These are phyloP conservation scores for Lateolabrax maculatus DNA, from an alignment of 2,797 vertebrate species.

Conservation along the genomic window DNA sequence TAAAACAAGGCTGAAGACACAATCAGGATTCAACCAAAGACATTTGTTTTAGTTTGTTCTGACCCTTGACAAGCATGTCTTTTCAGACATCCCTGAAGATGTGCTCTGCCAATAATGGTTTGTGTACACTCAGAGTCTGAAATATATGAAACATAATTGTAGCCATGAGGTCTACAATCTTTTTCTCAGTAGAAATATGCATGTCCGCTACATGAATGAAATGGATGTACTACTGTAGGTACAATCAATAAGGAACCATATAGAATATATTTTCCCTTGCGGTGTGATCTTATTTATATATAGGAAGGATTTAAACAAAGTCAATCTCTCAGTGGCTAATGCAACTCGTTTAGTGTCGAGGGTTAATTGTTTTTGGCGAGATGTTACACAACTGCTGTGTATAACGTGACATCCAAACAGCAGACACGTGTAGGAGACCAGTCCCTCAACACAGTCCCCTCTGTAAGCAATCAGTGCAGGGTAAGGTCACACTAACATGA, in stretches of 20 bases:
- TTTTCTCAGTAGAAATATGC: conserved; percentile 29
- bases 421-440: conserved; percentile 19
- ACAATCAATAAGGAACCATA: conserved; percentile 15
- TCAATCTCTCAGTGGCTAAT: conserved; percentile 17
- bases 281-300: neutral
- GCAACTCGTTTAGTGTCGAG: neutral
- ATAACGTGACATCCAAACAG: conserved; percentile 34
- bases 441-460: conserved; percentile 36
- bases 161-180: conserved; percentile 3
- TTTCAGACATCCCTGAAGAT: conserved; percentile 29
- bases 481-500: conserved; percentile 54
- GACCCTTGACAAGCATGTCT: conserved; percentile 30
- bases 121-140: neutral
- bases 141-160: conserved; percentile 24
- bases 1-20: conserved; percentile 71
- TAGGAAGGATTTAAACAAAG: neutral
- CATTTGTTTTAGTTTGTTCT: conserved; percentile 57
- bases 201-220: conserved; percentile 28
- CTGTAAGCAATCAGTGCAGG: conserved; percentile 47
- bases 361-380: conserved; percentile 44
- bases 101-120: conserved; percentile 7
- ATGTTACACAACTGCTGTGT: conserved; percentile 44
- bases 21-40: conserved; percentile 56
- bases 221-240: conserved; percentile 3
- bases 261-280: neutral